Evolutionary conservation across 1,140 invertebrate genomes (phyloP).

Genomic region (Theocolax elegans): DNA sequence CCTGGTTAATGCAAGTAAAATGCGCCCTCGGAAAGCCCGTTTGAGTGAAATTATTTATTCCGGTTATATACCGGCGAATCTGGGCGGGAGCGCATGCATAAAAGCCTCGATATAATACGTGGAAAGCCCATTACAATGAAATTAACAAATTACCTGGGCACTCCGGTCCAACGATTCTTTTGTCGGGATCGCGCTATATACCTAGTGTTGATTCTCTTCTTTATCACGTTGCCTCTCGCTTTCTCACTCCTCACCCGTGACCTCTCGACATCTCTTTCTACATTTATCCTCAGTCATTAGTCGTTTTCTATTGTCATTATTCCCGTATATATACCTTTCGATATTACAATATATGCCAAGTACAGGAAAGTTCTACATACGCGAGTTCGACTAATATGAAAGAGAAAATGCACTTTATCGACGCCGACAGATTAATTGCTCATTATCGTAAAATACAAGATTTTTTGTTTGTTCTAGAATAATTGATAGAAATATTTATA

Average conservation of each 20-base stretch:
- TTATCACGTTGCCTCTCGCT: background rate
- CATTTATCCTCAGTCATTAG: conserved; percentile 9
- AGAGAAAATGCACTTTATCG: no score
- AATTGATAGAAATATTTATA: no score
- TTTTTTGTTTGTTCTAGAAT: no score
- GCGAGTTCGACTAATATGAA: background rate
- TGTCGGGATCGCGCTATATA: background rate
- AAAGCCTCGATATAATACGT: conserved; percentile 21
- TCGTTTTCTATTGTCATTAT: conserved; percentile 10
- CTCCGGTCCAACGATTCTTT: background rate
- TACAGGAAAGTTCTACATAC: background rate
- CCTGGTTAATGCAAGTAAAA: conserved; percentile 34
- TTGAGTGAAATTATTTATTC: conserved; percentile 40
- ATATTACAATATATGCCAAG: conserved; percentile 19
- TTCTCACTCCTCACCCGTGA: background rate
- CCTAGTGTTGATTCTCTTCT: background rate
- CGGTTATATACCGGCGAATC: background rate
- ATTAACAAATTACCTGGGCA: conserved; percentile 44
- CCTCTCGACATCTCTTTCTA: background rate
- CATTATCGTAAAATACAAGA: no score
- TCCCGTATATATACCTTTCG: background rate
- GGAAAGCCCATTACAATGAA: conserved; percentile 43
- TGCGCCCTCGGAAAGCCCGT: background rate
- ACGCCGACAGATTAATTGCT: no score
- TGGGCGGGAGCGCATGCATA: background rate